Evolutionary conservation across 2,888 invertebrate species (phyloP).

Genomic region (Drosophila testacea): DNA sequence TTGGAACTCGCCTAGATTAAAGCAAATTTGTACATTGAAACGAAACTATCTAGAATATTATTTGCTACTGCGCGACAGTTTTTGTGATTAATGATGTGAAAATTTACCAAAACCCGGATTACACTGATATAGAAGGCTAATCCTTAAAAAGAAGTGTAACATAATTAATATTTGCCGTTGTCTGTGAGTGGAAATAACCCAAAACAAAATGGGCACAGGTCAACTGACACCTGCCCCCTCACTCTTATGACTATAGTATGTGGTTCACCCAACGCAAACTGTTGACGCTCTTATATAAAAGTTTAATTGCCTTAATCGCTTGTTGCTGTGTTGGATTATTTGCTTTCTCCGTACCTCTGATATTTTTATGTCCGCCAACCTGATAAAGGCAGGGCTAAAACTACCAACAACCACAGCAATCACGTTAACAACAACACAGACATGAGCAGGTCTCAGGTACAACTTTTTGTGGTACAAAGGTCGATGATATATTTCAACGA

Average conservation of each 20-base stretch:
- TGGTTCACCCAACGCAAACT: conserved; percentile 12
- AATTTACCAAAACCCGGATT: not conserved
- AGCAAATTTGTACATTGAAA: not conserved
- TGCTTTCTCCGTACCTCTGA: conserved; percentile 4
- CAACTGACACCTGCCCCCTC: conserved; percentile 11
- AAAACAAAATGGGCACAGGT: conserved; percentile 10
- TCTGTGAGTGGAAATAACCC: not conserved
- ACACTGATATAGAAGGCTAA: not conserved
- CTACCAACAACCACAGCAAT: conserved; percentile 4
- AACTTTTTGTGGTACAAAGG: conserved; percentile 39
- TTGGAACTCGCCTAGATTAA: not conserved
- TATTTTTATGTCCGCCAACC: not conserved
- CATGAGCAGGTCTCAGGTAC: conserved; percentile 1
- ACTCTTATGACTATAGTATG: not conserved
- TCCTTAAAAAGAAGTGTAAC: not conserved
- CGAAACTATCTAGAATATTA: not conserved
- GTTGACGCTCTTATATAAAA: conserved; percentile 50
- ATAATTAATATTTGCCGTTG: not conserved
- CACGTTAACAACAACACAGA: conserved; percentile 3
- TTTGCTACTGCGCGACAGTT: not conserved
- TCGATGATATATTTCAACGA: conserved; percentile 20
- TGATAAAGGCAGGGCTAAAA: conserved; percentile 13
- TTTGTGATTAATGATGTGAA: not conserved
- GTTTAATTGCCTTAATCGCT: conserved; percentile 41
- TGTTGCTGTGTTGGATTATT: conserved; percentile 31